A percentile compares a stretch with the other conserved stretches of the same genome.
phyloP scores from a whole-genome alignment of 2,888 invertebrate species.

The Bellardia bayeri region DNA sequence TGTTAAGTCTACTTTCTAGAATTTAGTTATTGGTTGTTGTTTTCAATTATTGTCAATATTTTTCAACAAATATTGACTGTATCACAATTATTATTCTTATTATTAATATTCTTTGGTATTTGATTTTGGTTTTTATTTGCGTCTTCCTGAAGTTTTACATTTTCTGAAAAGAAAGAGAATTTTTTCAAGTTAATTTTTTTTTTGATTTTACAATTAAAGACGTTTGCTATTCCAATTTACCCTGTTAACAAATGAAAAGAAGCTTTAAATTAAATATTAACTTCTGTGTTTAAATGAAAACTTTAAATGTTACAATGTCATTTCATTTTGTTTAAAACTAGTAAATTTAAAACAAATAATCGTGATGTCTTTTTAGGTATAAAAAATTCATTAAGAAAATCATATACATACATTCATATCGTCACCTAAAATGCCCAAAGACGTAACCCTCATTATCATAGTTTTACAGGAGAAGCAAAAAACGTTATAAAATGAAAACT shows the following conservation, averaged over 20 bases:
- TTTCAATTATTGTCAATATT: slow-evolving; percentile 50
- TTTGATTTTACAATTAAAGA: too few relatives aligned
- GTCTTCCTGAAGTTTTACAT: slow-evolving; percentile 76
- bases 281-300: too few relatives aligned
- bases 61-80: slow-evolving; percentile 77
- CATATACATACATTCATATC: background rate
- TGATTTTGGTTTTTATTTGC: slow-evolving; percentile 45
- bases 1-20: slow-evolving; percentile 41
- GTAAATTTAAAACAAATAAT: background rate
- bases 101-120: slow-evolving; percentile 55
- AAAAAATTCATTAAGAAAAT: background rate
- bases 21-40: background rate
- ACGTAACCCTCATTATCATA: too few relatives aligned
- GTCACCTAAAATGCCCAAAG: too few relatives aligned
- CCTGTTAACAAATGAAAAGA: too few relatives aligned
- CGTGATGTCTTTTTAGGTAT: background rate
- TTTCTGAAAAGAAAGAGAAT: slow-evolving; percentile 76
- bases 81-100: slow-evolving; percentile 74
- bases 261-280: too few relatives aligned
- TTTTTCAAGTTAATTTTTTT: background rate
- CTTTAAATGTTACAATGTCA: background rate
- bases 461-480: too few relatives aligned
- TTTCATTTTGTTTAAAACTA: background rate
- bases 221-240: too few relatives aligned
- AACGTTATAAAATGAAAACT: too few relatives aligned